A percentile compares a stretch with the other conserved stretches of the same genome.
phyloP scores from a whole-genome alignment of 1,140 invertebrate species.

The Matsumurasca onukii region DNA sequence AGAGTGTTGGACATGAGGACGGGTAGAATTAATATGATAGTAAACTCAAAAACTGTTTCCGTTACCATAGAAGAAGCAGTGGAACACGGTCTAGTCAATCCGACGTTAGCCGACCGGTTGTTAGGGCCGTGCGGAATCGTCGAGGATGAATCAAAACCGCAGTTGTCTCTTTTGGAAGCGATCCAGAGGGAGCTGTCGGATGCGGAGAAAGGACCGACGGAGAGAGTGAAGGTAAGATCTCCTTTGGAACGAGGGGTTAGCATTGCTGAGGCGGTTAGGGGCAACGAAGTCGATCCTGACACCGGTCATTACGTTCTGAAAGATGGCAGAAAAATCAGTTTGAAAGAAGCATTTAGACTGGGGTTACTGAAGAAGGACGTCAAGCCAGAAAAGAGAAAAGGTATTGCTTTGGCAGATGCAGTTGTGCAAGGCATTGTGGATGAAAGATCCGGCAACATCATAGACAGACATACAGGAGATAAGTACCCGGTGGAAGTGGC shows the following conservation, averaged over 20 bases:
- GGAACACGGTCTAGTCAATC: conserved; percentile 70
- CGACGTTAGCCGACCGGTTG: conserved; percentile 68
- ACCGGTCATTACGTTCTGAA: conserved; percentile 68
- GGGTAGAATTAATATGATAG: conserved; percentile 59
- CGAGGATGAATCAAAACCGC: conserved; percentile 47
- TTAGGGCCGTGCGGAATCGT: conserved; percentile 74
- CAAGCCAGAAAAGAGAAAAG: conserved; percentile 39
- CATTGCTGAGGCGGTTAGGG: conserved; percentile 47
- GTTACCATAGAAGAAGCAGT: conserved; percentile 81
- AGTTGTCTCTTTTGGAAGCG: conserved; percentile 82
- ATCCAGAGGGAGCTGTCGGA: conserved; percentile 87
- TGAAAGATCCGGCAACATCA: conserved; percentile 68
- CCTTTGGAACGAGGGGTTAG: conserved; percentile 49
- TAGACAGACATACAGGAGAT: conserved; percentile 81
- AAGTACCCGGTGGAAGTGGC: conserved; percentile 78
- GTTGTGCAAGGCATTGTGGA: conserved; percentile 80
- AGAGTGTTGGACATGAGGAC: conserved; percentile 79
- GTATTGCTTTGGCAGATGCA: conserved; percentile 77
- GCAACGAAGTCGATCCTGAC: conserved; percentile 66
- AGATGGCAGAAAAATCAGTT: conserved; percentile 66
- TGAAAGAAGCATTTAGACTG: conserved; percentile 74
- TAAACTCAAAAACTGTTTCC: conserved; percentile 58
- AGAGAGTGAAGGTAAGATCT: conserved; percentile 74
- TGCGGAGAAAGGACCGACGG: conserved; percentile 66
- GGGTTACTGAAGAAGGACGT: conserved; percentile 44